Evolutionary conservation across 2,113 vertebrate species (phyloP).

Genomic region (Triplophysa dalaica): DNA sequence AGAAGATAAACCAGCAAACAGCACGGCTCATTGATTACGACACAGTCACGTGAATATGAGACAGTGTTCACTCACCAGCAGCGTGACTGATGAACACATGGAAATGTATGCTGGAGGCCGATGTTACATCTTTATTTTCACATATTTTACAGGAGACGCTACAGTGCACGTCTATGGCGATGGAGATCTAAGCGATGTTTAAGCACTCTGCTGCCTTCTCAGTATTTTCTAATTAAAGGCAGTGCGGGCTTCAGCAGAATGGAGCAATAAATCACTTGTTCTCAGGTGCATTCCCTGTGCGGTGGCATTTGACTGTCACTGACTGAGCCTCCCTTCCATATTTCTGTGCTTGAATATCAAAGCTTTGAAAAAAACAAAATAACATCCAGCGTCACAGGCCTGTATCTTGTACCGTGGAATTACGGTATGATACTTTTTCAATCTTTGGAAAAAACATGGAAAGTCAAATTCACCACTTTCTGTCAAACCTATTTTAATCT

Average conservation of each 20-base stretch:
- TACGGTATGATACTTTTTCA: not conserved
- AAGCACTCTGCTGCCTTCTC: slow-evolving; percentile 72
- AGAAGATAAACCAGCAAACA: slow-evolving; percentile 34
- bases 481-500: too few relatives aligned
- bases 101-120: slow-evolving; percentile 33
- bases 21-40: slow-evolving; percentile 32
- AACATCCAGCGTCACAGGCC: not conserved
- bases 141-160: slow-evolving; percentile 46
- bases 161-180: slow-evolving; percentile 61
- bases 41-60: slow-evolving; percentile 18
- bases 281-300: slow-evolving; percentile 73
- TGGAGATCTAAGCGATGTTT: slow-evolving; percentile 69
- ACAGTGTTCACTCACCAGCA: not conserved
- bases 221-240: slow-evolving; percentile 80
- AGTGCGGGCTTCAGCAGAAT: slow-evolving; percentile 69
- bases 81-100: slow-evolving; percentile 43
- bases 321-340: slow-evolving; percentile 68
- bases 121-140: slow-evolving; percentile 54
- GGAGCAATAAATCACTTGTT: slow-evolving; percentile 76
- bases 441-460: too few relatives aligned
- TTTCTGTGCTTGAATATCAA: slow-evolving; percentile 47
- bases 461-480: too few relatives aligned
- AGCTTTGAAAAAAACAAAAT: slow-evolving; percentile 19
- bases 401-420: slow-evolving; percentile 2
- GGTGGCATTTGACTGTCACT: slow-evolving; percentile 72